Percentiles rank a stretch among this genome's conserved stretches.
Conservation (phyloP, 1,140 invertebrate species). For the Fopius arisanus region DNA sequence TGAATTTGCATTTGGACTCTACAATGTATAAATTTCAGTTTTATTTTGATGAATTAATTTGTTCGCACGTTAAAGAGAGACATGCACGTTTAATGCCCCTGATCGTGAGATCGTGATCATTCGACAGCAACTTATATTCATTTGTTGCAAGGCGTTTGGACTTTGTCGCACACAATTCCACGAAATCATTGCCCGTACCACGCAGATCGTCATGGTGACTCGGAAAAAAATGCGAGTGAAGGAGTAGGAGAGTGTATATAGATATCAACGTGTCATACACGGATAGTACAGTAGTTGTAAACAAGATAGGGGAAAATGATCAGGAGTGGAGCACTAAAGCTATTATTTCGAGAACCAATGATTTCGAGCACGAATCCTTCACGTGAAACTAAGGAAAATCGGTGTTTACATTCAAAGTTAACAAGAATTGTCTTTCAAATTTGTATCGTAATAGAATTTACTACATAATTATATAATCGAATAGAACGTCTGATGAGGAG, state of each 20-base stretch:
- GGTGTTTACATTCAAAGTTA: background rate
- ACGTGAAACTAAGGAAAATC: background rate
- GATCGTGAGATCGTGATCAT: background rate
- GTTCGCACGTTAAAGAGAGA: background rate
- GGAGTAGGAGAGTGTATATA: background rate
- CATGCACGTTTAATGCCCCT: background rate
- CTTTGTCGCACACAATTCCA: background rate
- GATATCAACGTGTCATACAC: background rate
- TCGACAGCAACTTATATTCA: background rate
- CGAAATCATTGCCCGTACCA: background rate
- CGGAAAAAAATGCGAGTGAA: background rate
- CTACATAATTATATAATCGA: too few relatives aligned
- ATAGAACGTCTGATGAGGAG: too few relatives aligned
- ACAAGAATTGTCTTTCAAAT: background rate
- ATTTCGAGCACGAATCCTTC: background rate
- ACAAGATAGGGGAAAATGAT: conserved; percentile 28
- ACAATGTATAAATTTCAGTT: background rate
- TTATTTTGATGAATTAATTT: background rate
- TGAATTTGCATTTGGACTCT: too few relatives aligned
- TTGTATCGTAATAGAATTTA: background rate
- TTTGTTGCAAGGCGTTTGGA: background rate
- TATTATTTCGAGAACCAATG: conserved; percentile 16
- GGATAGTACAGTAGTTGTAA: background rate
- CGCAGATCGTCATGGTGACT: background rate
- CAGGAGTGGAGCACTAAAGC: background rate